Evolutionary conservation across 2,888 invertebrate species (phyloP).

Genomic region (Hypsopygia costalis): DNA sequence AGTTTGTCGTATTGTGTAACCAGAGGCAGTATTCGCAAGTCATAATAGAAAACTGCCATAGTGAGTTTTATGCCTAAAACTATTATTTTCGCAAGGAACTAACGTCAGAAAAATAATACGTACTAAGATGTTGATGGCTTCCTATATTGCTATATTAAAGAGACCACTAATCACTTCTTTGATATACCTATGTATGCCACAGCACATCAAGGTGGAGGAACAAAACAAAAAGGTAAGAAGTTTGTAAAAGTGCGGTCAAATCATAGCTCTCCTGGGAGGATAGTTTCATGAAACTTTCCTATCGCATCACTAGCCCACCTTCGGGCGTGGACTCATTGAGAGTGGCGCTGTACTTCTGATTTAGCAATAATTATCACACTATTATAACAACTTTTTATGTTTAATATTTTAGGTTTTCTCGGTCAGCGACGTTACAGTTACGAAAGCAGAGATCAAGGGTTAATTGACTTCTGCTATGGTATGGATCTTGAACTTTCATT

Average conservation of each 20-base stretch:
- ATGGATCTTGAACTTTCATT: too few relatives aligned
- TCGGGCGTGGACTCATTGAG: slow-evolving; percentile 6
- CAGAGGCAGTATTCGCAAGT: slow-evolving; percentile 22
- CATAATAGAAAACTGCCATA: slow-evolving; percentile 18
- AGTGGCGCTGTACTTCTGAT: not conserved
- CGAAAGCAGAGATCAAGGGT: too few relatives aligned
- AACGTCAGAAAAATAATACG: too few relatives aligned
- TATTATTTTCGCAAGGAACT: slow-evolving; percentile 17
- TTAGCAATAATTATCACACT: too few relatives aligned
- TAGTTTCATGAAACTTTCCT: slow-evolving; percentile 50
- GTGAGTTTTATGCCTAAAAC: not conserved
- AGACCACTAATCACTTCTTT: too few relatives aligned
- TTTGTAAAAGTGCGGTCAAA: slow-evolving; percentile 63
- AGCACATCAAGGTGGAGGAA: slow-evolving; percentile 34
- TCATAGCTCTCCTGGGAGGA: slow-evolving; percentile 57
- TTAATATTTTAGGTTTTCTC: too few relatives aligned
- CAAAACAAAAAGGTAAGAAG: slow-evolving; percentile 45
- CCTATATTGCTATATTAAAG: too few relatives aligned
- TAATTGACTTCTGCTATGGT: too few relatives aligned
- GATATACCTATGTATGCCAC: slow-evolving; percentile 26
- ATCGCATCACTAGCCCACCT: slow-evolving; percentile 23
- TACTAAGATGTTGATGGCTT: too few relatives aligned
- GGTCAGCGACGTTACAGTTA: too few relatives aligned
- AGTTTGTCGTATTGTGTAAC: slow-evolving; percentile 42
- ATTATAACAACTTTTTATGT: too few relatives aligned